Evolutionary conservation across 2,797 vertebrate species (phyloP), one percentile per base, ranked within the genome.

Genomic region (Lutjanus argentimaculatus): DNA sequence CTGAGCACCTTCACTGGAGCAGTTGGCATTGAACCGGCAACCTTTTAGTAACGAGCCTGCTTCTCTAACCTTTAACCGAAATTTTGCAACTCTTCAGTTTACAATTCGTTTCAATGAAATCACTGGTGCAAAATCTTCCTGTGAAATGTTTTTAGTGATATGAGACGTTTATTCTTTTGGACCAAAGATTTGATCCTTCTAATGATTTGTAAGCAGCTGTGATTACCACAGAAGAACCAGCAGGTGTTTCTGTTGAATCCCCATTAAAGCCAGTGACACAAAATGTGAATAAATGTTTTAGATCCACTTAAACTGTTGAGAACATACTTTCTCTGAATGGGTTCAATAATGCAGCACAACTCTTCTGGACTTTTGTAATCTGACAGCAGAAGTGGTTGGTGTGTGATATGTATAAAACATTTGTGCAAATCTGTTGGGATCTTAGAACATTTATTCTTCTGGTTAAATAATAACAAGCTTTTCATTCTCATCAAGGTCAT

Each of bases 381-480:
- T 25, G 25, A 25, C 36, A 25, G 72, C 55, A 15, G 3, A 30
- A 57, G n/a, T 49, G 7, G 13, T 36, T 11, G 3, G 15, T 48
- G 43, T 49, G 46, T 30, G 25, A 66, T 21, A 9, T 25, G 15
- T 17, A 45, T 13, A 15, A 62, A n/a, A 10, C 21, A 4, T 22
- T 6, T 2, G 36, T 36, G 21, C 40, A 30, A 56, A 36, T 51
- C 65, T 78, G 25, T 19, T 57, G 7, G 49, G 6, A 58, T 67
- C 13, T 8, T 0, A n/a, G 8, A 55, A 25, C 21, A 67, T 1
- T 14, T 22, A 10, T 19, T 48, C n/a, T 11, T 65, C 19, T 11
- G 12, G 15, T 45, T 17, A 68, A 57, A 21, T 36, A 13, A 48
- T 64, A 69, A 68, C 17, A 17, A 71, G 36, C 48, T 53, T 56